phyloP scores from a whole-genome alignment of 2,113 vertebrate genomes.

The Phyllostomus hastatus region DNA sequence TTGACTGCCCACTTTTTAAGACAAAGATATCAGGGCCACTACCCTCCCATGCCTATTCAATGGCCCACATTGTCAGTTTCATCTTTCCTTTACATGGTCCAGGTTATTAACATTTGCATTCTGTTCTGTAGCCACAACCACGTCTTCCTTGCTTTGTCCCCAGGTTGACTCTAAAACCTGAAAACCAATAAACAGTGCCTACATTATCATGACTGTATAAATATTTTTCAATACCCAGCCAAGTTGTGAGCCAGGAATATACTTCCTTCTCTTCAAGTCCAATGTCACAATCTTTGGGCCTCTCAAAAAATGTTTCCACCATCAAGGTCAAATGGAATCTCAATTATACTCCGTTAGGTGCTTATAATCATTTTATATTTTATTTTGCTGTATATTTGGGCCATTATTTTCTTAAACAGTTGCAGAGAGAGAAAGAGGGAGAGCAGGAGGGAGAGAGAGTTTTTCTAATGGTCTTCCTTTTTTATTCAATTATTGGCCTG shows the following conservation, averaged over 20 bases:
- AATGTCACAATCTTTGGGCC: background rate
- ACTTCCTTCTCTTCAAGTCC: slow-evolving; percentile 44
- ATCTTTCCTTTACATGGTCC: slow-evolving; percentile 34
- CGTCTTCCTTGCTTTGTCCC: slow-evolving; percentile 37
- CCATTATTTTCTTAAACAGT: background rate
- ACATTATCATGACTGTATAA: slow-evolving; percentile 36
- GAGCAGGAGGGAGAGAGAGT: background rate
- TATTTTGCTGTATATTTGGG: slow-evolving; percentile 41
- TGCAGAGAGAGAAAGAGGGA: background rate
- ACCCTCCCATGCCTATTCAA: background rate
- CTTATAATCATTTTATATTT: slow-evolving; percentile 5
- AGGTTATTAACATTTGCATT: slow-evolving; percentile 39
- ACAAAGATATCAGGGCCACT: background rate
- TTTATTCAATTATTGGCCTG: slow-evolving; percentile 11
- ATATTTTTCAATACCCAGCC: slow-evolving; percentile 55
- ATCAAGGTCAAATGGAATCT: background rate
- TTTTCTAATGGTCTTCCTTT: background rate
- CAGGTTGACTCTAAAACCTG: slow-evolving; percentile 13
- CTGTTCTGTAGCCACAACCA: background rate
- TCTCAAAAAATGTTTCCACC: background rate
- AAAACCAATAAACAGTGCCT: slow-evolving; percentile 50
- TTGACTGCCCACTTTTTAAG: background rate
- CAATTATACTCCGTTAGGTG: background rate
- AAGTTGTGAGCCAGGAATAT: slow-evolving; percentile 26
- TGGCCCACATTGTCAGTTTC: background rate